Percentiles rank a stretch among this genome's conserved stretches.
phyloP scores from a whole-genome alignment of 1,140 invertebrate genomes.

The Phymorhynchus buccinoides region DNA sequence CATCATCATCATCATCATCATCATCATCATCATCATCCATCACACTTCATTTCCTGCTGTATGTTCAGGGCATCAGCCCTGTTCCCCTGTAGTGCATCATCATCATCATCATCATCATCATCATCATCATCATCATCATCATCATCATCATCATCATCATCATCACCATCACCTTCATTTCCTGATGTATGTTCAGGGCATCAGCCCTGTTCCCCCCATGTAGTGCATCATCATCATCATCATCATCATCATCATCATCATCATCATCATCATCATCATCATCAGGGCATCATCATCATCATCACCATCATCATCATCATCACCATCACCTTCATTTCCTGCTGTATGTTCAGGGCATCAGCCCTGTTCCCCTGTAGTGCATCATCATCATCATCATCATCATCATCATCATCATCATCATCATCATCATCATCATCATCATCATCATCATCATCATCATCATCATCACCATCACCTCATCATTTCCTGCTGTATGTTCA shows the following conservation, averaged over 20 bases:
- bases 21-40: too few species aligned
- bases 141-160: too few species aligned
- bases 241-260: too few species aligned
- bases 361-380: too few species aligned
- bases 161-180: too few species aligned
- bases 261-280: too few species aligned
- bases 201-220: too few species aligned
- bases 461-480: neutral
- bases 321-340: too few species aligned
- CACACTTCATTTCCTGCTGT: slow-evolving; percentile 61
- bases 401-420: slow-evolving; percentile 3
- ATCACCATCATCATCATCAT: too few species aligned
- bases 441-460: neutral
- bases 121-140: slow-evolving; percentile 5
- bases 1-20: too few species aligned
- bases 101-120: neutral
- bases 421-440: neutral
- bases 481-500: slow-evolving; percentile 52
- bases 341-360: too few species aligned
- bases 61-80: slow-evolving; percentile 53
- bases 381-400: neutral
- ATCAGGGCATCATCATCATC: neutral
- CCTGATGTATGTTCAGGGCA: slow-evolving; percentile 16
- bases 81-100: slow-evolving; percentile 50
- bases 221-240: too few species aligned